Percentiles rank a stretch among this genome's conserved stretches.
Conservation (phyloP, 2,113 vertebrate species). For the Marmota flaviventris region DNA sequence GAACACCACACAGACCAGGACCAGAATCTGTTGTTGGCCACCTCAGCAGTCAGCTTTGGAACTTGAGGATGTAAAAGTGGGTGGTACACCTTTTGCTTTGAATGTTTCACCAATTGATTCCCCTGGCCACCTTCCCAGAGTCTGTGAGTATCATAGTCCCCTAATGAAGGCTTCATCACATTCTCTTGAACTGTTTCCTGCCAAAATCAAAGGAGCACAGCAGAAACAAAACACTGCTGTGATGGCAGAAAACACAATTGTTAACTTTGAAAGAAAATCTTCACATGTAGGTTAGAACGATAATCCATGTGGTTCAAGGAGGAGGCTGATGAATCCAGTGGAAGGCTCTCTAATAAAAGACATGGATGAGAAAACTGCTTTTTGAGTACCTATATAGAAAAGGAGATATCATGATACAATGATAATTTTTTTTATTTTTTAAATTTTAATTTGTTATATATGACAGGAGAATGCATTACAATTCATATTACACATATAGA, state of each 20-base stretch:
- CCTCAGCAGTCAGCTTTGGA: conserved; percentile 59
- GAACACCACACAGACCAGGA: not conserved
- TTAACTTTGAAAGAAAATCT: conserved; percentile 75
- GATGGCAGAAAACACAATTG: conserved; percentile 70
- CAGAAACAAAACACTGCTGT: conserved; percentile 80
- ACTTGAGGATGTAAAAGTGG: conserved; percentile 59
- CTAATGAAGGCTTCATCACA: conserved; percentile 80
- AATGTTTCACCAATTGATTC: conserved; percentile 77
- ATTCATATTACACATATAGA: too few species aligned
- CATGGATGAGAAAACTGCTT: conserved; percentile 26
- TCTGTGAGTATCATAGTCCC: conserved; percentile 70
- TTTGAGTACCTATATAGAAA: conserved; percentile 67
- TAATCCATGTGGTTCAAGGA: conserved; percentile 58
- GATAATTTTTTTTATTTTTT: conserved; percentile 37
- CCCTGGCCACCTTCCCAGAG: conserved; percentile 80
- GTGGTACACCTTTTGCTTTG: conserved; percentile 68
- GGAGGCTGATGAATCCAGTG: conserved; percentile 49
- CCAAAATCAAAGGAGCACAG: conserved; percentile 81
- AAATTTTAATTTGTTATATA: too few species aligned
- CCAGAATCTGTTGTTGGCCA: fast-evolving
- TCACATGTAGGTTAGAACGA: conserved; percentile 74
- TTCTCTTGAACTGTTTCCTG: conserved; percentile 82
- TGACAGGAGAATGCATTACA: too few species aligned
- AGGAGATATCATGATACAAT: not conserved
- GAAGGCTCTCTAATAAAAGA: conserved; percentile 65